Percentiles rank a stretch among this genome's conserved stretches.
These are phyloP conservation scores for Ischnus inquisitorius DNA, from an alignment of 2,888 invertebrate species.

Conservation along the genomic window DNA sequence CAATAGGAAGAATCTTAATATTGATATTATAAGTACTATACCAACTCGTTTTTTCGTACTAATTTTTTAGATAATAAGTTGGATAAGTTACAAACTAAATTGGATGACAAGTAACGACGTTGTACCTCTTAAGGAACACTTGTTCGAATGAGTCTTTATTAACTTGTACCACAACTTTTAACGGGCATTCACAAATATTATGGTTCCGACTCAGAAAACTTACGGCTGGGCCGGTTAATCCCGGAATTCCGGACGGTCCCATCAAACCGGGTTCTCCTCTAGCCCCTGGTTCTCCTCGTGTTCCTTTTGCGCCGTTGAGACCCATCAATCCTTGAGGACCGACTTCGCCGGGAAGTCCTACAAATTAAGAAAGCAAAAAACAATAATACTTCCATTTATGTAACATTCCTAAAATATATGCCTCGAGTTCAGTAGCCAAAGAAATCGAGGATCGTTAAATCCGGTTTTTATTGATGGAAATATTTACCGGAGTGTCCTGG, in stretches of 20 bases:
- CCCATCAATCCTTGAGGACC: constrained; percentile 89
- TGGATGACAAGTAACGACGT: too few relatives aligned
- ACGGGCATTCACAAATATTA: not conserved
- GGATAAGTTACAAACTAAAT: too few relatives aligned
- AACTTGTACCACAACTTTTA: too few relatives aligned
- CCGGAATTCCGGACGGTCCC: constrained; percentile 93
- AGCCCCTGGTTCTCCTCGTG: constrained; percentile 91
- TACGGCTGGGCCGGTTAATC: constrained; percentile 91
- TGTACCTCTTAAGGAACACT: too few relatives aligned
- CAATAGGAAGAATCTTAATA: not conserved
- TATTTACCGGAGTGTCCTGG: constrained; percentile 87
- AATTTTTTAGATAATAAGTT: too few relatives aligned
- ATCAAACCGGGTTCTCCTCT: constrained; percentile 91
- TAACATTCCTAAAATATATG: not conserved
- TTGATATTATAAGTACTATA: too few relatives aligned
- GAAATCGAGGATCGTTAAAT: not conserved
- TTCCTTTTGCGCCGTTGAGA: constrained; percentile 90
- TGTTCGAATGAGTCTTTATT: too few relatives aligned
- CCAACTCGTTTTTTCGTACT: too few relatives aligned
- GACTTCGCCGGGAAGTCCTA: constrained; percentile 88
- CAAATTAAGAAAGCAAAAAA: constrained; percentile 8
- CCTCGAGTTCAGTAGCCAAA: not conserved
- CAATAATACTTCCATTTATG: constrained; percentile 13
- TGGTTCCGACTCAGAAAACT: constrained; percentile 64
- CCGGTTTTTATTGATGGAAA: not conserved